Conservation (phyloP, 2,797 vertebrate genomes). For the Molothrus ater region DNA sequence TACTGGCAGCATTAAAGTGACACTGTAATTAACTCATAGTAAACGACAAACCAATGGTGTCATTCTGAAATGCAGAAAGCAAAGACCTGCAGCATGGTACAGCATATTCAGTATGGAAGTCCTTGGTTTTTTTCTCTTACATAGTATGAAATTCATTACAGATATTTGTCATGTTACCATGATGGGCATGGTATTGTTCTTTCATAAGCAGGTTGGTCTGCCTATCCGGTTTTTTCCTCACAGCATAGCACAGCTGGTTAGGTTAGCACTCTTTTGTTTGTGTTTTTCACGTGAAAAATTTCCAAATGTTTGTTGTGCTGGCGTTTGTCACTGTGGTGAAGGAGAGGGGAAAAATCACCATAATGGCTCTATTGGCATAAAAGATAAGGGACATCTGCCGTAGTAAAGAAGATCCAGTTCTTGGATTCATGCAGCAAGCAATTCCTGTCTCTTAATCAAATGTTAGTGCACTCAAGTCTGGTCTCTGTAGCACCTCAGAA, state of each 20-base stretch:
- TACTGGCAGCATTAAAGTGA: slow-evolving; percentile 24
- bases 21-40: slow-evolving; percentile 14
- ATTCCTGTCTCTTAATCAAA: not conserved
- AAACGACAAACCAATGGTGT: not conserved
- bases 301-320: not conserved
- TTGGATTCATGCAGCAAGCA: not conserved
- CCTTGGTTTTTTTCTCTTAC: not conserved
- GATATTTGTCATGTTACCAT: not conserved
- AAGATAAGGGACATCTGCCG: slow-evolving; percentile 7
- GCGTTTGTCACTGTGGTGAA: not conserved
- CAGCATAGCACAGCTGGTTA: not conserved
- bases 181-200: not conserved
- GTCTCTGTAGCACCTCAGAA: not conserved
- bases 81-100: not conserved
- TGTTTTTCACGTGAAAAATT: slow-evolving; percentile 4
- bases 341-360: not conserved
- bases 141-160: not conserved
- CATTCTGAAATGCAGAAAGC: not conserved
- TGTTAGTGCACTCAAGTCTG: not conserved
- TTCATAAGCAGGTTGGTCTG: not conserved
- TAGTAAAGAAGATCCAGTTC: not conserved
- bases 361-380: slow-evolving; percentile 12
- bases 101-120: not conserved
- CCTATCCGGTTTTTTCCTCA: not conserved
- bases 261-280: not conserved